A percentile compares a stretch with the other conserved stretches of the same genome.
These are phyloP conservation scores for Neotoxoptera formosana DNA, from an alignment of 1,140 invertebrate species.

Conservation along the genomic window DNA sequence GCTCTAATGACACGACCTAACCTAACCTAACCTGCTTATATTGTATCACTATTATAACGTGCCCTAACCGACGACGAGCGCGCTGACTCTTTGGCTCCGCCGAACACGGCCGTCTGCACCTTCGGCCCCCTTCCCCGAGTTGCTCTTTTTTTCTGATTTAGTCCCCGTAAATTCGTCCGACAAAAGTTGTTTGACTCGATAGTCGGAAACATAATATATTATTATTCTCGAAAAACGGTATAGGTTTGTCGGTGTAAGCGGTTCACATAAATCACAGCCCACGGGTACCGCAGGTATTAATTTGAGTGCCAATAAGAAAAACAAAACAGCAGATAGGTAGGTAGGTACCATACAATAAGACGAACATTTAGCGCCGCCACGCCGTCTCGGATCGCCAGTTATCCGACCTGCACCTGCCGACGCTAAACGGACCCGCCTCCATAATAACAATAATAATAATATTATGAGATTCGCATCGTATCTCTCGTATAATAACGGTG, in stretches of 20 bases:
- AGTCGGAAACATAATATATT: neutral
- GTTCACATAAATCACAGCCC: too few relatives aligned
- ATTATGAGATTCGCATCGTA: neutral
- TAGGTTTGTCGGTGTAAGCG: neutral
- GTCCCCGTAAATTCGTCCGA: too few relatives aligned
- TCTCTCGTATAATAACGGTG: neutral
- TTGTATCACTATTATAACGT: too few relatives aligned
- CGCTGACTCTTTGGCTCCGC: too few relatives aligned
- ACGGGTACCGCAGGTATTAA: neutral
- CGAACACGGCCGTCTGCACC: too few relatives aligned
- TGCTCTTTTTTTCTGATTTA: too few relatives aligned
- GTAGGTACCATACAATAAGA: neutral
- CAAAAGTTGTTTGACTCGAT: neutral
- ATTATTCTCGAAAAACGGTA: neutral
- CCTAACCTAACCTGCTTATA: too few relatives aligned
- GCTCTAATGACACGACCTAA: neutral
- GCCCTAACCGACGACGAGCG: too few relatives aligned
- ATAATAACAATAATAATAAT: neutral
- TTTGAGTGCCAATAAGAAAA: neutral
- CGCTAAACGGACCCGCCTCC: neutral
- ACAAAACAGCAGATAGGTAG: neutral
- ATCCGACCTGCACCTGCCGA: neutral
- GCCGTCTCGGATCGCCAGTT: neutral
- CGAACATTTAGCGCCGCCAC: neutral
- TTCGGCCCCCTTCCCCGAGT: too few relatives aligned